Conservation (phyloP, 2,797 vertebrate genomes). For the Manis javanica region DNA sequence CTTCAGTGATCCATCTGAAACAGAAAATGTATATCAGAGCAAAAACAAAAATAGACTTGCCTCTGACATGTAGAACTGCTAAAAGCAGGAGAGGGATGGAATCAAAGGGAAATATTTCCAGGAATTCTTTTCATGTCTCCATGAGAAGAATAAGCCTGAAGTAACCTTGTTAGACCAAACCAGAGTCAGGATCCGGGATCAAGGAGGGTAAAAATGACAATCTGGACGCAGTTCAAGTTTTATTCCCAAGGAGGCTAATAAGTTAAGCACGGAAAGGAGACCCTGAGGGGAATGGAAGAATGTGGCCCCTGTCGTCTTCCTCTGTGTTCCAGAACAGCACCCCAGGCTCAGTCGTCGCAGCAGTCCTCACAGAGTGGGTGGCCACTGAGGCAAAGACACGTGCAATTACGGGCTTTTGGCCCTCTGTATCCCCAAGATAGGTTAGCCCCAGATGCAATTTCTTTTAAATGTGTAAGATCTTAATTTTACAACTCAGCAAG, state of each 20-base stretch:
- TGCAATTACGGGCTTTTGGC: accelerated
- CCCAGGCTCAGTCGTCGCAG: neutral
- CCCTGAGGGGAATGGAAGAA: neutral
- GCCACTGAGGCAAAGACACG: neutral
- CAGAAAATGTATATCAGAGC: neutral
- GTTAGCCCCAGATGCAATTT: neutral
- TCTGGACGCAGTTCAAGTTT: neutral
- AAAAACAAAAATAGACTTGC: slow-evolving; percentile 40
- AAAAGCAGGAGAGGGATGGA: neutral
- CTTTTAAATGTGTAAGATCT: neutral
- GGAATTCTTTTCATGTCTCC: slow-evolving; percentile 11
- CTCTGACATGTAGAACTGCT: neutral
- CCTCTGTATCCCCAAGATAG: neutral
- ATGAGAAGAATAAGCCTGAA: neutral
- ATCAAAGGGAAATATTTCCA: neutral
- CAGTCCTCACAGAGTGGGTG: neutral
- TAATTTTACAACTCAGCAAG: neutral
- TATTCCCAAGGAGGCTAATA: neutral
- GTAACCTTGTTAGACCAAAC: neutral
- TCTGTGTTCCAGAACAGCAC: neutral
- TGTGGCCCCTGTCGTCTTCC: accelerated
- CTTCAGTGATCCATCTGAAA: neutral
- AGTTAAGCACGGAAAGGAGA: neutral
- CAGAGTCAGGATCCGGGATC: neutral
- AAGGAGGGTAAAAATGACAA: neutral